These are phyloP conservation scores for Ochropleura plecta DNA, from an alignment of 2,888 invertebrate genomes.

Conservation along the genomic window DNA sequence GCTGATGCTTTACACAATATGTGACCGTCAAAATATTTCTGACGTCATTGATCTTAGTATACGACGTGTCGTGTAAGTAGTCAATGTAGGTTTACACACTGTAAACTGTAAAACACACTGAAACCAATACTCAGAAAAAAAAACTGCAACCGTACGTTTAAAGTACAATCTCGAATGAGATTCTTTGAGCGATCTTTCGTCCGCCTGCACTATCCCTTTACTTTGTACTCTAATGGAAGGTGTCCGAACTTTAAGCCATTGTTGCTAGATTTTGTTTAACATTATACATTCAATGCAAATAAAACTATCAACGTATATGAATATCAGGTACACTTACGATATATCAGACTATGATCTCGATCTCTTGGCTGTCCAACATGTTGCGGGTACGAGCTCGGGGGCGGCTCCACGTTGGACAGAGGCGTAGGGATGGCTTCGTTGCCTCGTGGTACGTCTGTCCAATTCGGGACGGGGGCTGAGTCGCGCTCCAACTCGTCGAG, in stretches of 20 bases:
- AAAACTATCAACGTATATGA: background rate
- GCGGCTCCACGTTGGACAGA: conserved; percentile 92
- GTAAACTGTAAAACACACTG: conserved; percentile 31
- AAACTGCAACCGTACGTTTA: background rate
- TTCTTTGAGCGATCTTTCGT: background rate
- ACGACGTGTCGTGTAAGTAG: conserved; percentile 13
- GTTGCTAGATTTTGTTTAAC: background rate
- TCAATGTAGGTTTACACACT: conserved; percentile 2
- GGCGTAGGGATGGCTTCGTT: conserved; percentile 92
- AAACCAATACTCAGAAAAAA: conserved; percentile 39
- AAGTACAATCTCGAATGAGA: background rate
- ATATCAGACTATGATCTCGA: conserved; percentile 92
- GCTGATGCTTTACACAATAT: conserved; percentile 1
- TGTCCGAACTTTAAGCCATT: background rate
- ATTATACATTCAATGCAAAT: too few relatives aligned
- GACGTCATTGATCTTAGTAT: conserved; percentile 6
- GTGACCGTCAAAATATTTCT: background rate
- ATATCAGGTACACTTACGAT: conserved; percentile 89
- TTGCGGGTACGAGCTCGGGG: conserved; percentile 89
- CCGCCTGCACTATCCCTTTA: conserved; percentile 2
- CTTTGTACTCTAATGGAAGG: conserved; percentile 15
- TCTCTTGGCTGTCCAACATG: conserved; percentile 76
- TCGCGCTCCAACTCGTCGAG: conserved; percentile 91
- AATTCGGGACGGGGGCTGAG: conserved; percentile 82
- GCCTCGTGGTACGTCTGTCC: conserved; percentile 82